Base-by-base conservation (phyloP, 2,113 vertebrate species). In the Catharus fuscescens region DNA sequence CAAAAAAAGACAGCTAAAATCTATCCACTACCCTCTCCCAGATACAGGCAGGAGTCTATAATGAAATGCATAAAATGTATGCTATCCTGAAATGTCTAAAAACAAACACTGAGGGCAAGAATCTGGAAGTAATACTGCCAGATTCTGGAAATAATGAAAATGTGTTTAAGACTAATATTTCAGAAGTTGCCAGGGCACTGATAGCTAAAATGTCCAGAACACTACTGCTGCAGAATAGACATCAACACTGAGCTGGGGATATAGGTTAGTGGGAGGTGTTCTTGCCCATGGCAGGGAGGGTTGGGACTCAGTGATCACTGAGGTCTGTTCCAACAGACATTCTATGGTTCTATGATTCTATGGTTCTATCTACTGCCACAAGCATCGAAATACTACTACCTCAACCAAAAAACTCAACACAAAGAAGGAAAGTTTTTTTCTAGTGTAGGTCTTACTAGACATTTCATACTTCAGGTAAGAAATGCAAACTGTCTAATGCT, bases 271-370 rank as follows among this genome's bases (percentile, higher is more conserved):
- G 26, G 18, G 4, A 65, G 12, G 4, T 23, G 34, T 19, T 14
- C 5, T 21, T 26, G 7, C 10, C 19, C n/a, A 20, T 14, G 13
- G 28, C 2, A 6, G 14, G 3, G 5, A 3, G 4, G 0, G 1
- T 15, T 78, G 48, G 13, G 25, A 17, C 17, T 34, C 26, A 2
- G 14, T 42, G 76, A 42, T 29, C 9, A 56, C 31, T 48, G 28
- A 64, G 16, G 14, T 62, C n/a, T 1, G 0, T 54, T 54, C 8
- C 40, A 47, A 34, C 16, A 17, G 53, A 40, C 12, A n/a, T 28
- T 28, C 38, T 62, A 5, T 36, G 24, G 14, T 28, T 76, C 31
- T 21, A 1, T 44, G 10, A n/a, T 38, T 60, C 14, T 24, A 1
- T 44, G 10, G 38, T 47, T 62, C 10, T 21, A 72, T 16, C 8